phyloP scores from a whole-genome alignment of 1,140 invertebrate species.

The Scaptomyza graminum region DNA sequence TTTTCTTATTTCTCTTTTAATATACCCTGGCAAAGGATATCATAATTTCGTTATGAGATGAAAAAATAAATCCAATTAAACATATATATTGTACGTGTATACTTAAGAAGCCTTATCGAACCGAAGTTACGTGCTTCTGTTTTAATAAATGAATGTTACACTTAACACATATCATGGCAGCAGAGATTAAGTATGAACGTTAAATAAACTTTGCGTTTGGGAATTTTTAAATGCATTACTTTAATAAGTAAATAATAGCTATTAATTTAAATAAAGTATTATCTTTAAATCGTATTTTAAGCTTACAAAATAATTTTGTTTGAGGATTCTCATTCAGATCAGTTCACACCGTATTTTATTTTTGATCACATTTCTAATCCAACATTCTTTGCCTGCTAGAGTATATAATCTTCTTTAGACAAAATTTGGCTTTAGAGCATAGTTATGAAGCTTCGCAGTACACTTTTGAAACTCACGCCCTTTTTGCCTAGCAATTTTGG shows the following conservation, averaged over 20 bases:
- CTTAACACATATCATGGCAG: too few relatives aligned
- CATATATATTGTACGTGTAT: too few relatives aligned
- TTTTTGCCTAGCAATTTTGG: conserved; percentile 62
- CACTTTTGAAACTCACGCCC: conserved; percentile 25
- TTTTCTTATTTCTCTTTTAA: neutral
- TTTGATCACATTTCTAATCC: too few relatives aligned
- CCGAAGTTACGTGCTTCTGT: neutral
- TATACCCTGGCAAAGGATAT: neutral
- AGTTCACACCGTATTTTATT: too few relatives aligned
- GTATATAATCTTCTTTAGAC: conserved; percentile 25
- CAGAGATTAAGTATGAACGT: too few relatives aligned
- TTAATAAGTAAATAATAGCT: too few relatives aligned
- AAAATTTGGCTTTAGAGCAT: conserved; percentile 16
- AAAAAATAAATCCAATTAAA: neutral
- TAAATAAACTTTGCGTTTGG: too few relatives aligned
- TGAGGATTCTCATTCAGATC: too few relatives aligned
- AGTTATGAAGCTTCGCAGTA: conserved; percentile 30
- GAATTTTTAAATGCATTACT: too few relatives aligned
- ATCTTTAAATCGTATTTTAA: too few relatives aligned
- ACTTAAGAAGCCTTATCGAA: neutral
- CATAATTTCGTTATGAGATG: neutral
- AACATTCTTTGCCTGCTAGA: neutral
- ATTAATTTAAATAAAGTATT: too few relatives aligned
- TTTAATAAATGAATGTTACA: neutral
- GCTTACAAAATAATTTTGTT: too few relatives aligned